Base-by-base conservation (phyloP, 2,797 vertebrate species). In the Mormyrops boulengeri region DNA sequence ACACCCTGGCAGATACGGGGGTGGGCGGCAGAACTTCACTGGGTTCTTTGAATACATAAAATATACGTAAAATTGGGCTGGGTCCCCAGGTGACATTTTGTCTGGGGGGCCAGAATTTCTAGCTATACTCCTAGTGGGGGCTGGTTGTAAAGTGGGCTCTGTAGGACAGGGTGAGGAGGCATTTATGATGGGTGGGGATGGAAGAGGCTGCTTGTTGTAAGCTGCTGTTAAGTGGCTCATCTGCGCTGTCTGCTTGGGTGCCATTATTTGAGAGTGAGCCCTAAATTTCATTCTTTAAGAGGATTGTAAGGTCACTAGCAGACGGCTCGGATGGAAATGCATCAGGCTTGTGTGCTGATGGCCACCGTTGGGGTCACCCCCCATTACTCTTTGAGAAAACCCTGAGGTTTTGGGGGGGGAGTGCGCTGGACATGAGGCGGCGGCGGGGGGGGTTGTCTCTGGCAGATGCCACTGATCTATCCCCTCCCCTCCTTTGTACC, bases 391-490 rank as follows among this genome's bases (percentile, higher is more conserved):
- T 34, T 50, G 49, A 17, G 53, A n/a, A 86, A 66, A 49, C 50
- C 62, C 62, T 85, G 7, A 9, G 6, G 41, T 73, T 88, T 85
- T 90, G 87, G 89, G 90, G 50, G 30, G 12, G 26, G 87, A n/a
- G n/a, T n/a, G n/a, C n/a, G n/a, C 88, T 84, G 66, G 62, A 30
- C 38, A 44, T 87, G n/a, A 55, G 89, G 88, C 66, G 55, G 19
- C 0, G 87, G 91, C 87, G 91, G 85, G 88, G 90, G 34, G 19
- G 22, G 22, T 17, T 90, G 69, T 55, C 77, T 77, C 86, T 38
- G 89, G 90, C 89, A 87, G 91, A 88, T 90, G 88, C 73, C 62
- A 80, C 77, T 30, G 41, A 89, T 89, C 88, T 86, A 5, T 87
- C 19, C 47, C 17, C 49, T 34, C 34, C 53, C 41, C 55, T 38